Percentiles rank a stretch among this genome's conserved stretches.
Evolutionary conservation across 2,797 vertebrate genomes (phyloP).

Genomic region (Pipistrellus pygmaeus): DNA sequence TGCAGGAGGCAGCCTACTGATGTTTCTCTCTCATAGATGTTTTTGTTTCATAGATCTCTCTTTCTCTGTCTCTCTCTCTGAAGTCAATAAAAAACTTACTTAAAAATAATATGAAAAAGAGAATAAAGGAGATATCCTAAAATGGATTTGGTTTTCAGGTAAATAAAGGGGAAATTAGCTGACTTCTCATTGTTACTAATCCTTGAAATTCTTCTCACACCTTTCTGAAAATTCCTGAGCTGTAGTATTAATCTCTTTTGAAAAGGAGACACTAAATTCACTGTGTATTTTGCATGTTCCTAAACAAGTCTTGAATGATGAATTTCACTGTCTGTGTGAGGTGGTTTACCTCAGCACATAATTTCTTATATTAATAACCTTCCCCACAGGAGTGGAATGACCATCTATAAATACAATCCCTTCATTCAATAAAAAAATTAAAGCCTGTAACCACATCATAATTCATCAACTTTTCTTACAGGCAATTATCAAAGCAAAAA

Average conservation of each 20-base stretch:
- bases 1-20: too few species aligned
- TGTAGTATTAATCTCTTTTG: slow-evolving; percentile 66
- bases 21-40: too few species aligned
- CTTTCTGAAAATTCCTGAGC: slow-evolving; percentile 66
- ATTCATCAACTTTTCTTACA: slow-evolving; percentile 77
- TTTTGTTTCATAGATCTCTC: too few species aligned
- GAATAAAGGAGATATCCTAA: background rate
- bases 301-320: slow-evolving; percentile 82
- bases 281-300: slow-evolving; percentile 70
- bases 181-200: background rate
- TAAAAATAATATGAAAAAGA: too few species aligned
- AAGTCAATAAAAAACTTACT: too few species aligned
- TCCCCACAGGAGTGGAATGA: slow-evolving; percentile 77
- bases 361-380: slow-evolving; percentile 85
- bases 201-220: background rate
- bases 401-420: slow-evolving; percentile 80
- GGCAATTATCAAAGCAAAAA: slow-evolving; percentile 73
- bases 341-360: slow-evolving; percentile 85
- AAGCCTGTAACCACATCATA: slow-evolving; percentile 79
- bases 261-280: slow-evolving; percentile 68
- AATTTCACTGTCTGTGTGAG: slow-evolving; percentile 83
- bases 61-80: too few species aligned
- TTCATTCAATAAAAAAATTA: slow-evolving; percentile 85
- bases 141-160: background rate
- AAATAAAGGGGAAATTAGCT: slow-evolving; percentile 32